Conservation (phyloP, 2,113 vertebrate genomes). For the Cryptomyrus ogoouensis region DNA sequence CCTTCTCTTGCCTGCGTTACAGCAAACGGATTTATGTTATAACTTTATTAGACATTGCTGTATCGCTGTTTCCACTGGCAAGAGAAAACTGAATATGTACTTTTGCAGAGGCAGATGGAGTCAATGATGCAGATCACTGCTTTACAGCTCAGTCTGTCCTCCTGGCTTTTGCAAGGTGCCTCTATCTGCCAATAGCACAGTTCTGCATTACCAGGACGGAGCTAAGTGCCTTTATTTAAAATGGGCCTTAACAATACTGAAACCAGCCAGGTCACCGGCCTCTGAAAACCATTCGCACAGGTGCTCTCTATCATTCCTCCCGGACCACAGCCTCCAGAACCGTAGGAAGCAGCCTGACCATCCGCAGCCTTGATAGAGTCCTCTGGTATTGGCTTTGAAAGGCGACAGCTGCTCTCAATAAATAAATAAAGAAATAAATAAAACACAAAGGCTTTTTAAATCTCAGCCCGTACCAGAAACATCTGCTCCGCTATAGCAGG, state of each 20-base stretch:
- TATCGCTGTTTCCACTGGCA: not conserved
- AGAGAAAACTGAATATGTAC: not conserved
- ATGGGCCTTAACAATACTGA: not conserved
- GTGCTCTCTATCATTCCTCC: no score
- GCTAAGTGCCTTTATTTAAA: not conserved
- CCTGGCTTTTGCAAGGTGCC: not conserved
- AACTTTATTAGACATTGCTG: conserved; percentile 24
- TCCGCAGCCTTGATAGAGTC: not conserved
- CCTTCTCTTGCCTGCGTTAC: conserved; percentile 60
- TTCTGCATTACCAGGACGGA: not conserved
- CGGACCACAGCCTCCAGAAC: not conserved
- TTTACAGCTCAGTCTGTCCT: not conserved
- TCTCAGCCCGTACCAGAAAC: conserved; percentile 12
- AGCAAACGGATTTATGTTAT: conserved; percentile 65
- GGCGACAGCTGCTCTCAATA: conserved; percentile 16
- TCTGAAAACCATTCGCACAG: not conserved
- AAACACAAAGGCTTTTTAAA: conserved; percentile 6
- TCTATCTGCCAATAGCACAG: not conserved
- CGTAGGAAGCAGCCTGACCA: not conserved
- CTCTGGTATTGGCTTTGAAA: not conserved
- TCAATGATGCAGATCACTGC: not conserved
- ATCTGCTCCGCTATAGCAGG: conserved; percentile 16
- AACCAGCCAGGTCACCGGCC: not conserved
- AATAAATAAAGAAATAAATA: conserved; percentile 14
- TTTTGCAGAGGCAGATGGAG: not conserved